Evolutionary conservation across 2,113 vertebrate genomes (phyloP), one percentile per base, ranked within the genome.

Genomic region (Myrmecophaga tridactyla): DNA sequence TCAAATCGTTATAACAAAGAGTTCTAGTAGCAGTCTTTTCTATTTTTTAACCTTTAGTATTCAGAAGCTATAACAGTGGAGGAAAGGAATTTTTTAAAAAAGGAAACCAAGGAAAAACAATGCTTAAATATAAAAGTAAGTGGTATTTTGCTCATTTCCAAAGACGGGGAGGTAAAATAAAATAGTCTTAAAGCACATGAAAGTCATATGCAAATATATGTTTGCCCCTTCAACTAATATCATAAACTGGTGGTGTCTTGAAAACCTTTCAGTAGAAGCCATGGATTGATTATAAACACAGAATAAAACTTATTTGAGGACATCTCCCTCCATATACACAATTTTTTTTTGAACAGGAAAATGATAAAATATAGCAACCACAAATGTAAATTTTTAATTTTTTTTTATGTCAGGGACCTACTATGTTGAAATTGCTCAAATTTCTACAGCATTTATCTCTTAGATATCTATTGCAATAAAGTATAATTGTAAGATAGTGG

Each of bases 61-160:
- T 56, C 41, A 31, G 53, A 89, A 86, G 46, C 25, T 89, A 75
- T 91, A 90, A 76, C 48, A 46, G 27, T 80, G 89, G 67, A 90
- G 34, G 78, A 48, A 88, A 85, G 36, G 39, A 73, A 56, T 43
- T 93, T 93, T 48, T 78, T 84, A 11, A 92, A 90, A 80, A 73
- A 86, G 27, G 67, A 94, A 83, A 70, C 80, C n/a, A 92, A 86
- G 70, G 90, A 96, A 77, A 89, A 81, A 82, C 43, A 73, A 7
- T 75, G 23, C 41, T 48, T 94, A 46, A 43, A 84, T 10, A 83
- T 85, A 72, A 27, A 77, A 65, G 27, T 86, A 89, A 83, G 39
- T 75, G 69, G 77, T 89, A 58, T 69, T 63, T 86, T 89, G 56
- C 36, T 91, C 46, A 56, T 93, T 46, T 96, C 65, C 58, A 27